Base-by-base conservation (phyloP, 2,888 invertebrate species). In the Acrobasis consociella region DNA sequence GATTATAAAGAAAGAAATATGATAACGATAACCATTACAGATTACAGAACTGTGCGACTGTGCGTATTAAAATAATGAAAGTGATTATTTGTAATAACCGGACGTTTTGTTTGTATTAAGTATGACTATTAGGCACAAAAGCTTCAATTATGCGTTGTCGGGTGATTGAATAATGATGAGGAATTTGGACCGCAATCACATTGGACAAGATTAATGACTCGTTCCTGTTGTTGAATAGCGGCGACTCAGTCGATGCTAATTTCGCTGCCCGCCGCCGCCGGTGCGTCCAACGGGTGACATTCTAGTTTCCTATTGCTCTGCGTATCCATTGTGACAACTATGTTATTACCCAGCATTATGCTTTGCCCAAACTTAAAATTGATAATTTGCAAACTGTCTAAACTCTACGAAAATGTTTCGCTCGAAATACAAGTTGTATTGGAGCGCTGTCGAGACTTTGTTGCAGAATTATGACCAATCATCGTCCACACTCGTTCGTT, bases 201-300 rank as follows among this genome's bases (percentile, higher is more conserved):
- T 72, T 76, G 78, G 77, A 75, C 79, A 85, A 83, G 87, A 87
- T 86, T 85, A 86, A 87, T 86, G 81, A 71, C 63, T 66, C 70
- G 72, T 73, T 79, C 71, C 76, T 77, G 75, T 75, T 76, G 76
- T 73, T 80, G 81, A 81, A 81, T 80, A 76, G 77, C 77, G 69
- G 75, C 75, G 74, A 78, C 77, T 74, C 72, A 73, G 77, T 74
- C 71, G 75, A 86, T 85, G 81, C 78, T 83, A 84, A 85, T 85
- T 81, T 72, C 67, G 67, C 65, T 64, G 67, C 65, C 66, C 69
- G 69, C 69, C 74, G 22, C 1, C 22, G 3, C 22, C 22, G 22
- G 22, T 2, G 72, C 72, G 72, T 68, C 69, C 65, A 73, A 71
- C 75, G 72, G 70, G 70, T 75, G 77, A 75, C 77, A 72, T 74